Base-by-base conservation (phyloP, 2,797 vertebrate species). In the Xenops minutus region DNA sequence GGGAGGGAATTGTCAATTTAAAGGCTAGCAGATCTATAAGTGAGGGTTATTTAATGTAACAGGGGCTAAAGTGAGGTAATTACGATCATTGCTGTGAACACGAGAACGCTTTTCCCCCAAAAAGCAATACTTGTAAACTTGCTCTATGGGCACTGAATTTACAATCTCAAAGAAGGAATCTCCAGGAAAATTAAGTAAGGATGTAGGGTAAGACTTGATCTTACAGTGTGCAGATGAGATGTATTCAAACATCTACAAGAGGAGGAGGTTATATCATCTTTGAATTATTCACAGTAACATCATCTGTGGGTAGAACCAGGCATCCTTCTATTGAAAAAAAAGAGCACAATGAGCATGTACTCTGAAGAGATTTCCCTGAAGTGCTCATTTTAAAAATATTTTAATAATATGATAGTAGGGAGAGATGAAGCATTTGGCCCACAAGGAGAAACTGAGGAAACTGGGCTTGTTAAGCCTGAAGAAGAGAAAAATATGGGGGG, bases 51-150 rank as follows among this genome's bases (percentile, higher is more conserved):
- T 85, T 67, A 72, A 63, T 13, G 5, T 46, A 88, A 48, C 41
- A 63, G 29, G 63, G 11, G 32, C 16, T 72, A 54, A 81, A 73
- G 7, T n/a, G 14, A 61, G 13, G 9, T 27, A 82, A 72, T 59
- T 66, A n/a, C 16, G 13, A 2, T 43, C 12, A 59, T 41, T 88
- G 13, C 20, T 87, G 20, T 37, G 67, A 80, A 59, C 27, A 37
- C 1, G 0, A 79, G 24, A 76, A 62, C 0, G 0, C 2, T 71
- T 90, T 86, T 48, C 26, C 10, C 7, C 7, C 17, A 43, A 72
- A 81, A 71, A 84, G 1, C 24, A 72, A 32, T 32, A 37, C 41
- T 44, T 62, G 20, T 12, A 54, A 69, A 81, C 69, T 85, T 59
- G 66, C 21, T 14, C 13, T 52, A 32, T 44, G 26, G 16, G 41